Percentiles rank a stretch among this genome's conserved stretches.
Evolutionary conservation across 64 coral and sea anemone species (phyloP).

Genomic region (Cladopsammia gracilis): DNA sequence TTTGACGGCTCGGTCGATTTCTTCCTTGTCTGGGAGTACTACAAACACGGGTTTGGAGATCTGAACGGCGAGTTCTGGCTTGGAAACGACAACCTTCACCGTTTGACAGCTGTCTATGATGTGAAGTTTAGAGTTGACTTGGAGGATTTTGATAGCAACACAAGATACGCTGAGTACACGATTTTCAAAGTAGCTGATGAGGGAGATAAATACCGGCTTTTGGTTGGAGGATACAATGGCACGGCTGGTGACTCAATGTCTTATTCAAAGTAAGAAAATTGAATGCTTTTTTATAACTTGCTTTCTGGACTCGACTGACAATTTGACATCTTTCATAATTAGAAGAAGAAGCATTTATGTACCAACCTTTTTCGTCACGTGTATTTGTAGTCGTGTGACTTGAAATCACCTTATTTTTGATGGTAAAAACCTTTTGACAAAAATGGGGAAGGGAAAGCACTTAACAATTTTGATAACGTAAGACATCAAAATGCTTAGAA

Average conservation of each 20-base stretch:
- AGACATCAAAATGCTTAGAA: too few relatives aligned
- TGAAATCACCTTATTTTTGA: too few relatives aligned
- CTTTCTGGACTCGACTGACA: too few relatives aligned
- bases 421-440: too few relatives aligned
- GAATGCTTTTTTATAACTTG: too few relatives aligned
- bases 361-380: too few relatives aligned
- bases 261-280: neutral
- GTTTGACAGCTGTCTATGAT: neutral
- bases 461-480: too few relatives aligned
- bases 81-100: conserved; percentile 15
- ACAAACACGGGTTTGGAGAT: conserved; percentile 40
- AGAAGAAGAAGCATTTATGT: too few relatives aligned
- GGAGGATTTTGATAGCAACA: conserved; percentile 37
- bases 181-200: conserved; percentile 18
- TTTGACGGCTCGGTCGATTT: conserved; percentile 45
- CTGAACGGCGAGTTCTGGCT: conserved; percentile 32
- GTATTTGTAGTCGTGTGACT: too few relatives aligned
- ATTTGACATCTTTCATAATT: too few relatives aligned
- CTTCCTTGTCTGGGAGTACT: conserved; percentile 42
- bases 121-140: conserved; percentile 31
- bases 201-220: conserved; percentile 5
- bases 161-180: conserved; percentile 24
- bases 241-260: conserved; percentile 45
- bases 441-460: too few relatives aligned
- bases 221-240: neutral